Base-by-base conservation (phyloP, 2,888 invertebrate species). In the Nomada fucata region DNA sequence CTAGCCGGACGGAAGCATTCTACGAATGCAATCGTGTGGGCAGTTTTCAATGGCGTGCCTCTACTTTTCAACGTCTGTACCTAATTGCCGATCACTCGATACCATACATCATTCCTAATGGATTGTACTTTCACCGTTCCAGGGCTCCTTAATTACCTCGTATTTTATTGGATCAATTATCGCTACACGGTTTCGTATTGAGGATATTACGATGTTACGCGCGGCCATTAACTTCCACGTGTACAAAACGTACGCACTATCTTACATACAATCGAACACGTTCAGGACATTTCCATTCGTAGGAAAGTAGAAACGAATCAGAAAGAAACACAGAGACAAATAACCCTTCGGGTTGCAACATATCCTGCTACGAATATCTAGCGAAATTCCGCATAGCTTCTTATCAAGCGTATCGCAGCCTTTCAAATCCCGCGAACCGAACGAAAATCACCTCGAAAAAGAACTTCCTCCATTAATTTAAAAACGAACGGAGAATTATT, bases 91-190 rank as follows among this genome's bases (percentile, higher is more conserved):
- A 72, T 72, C 63, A 52, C 42, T 20, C 73, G 55, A 47, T 57
- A 65, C 29, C 73, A 36, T 65, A 73, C 67, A 36, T 53, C 75
- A 60, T 60, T 68, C 75, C 42, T 75, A 68, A 75, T 75, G 75
- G 52, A 68, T 75, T 23, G 59, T 53, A 68, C 75, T 67, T 68
- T 75, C 68, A 68, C 68, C 60, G 67, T 75, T 36, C 63, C 36
- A 59, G 13, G 29, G n/a, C 67, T 50, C 67, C 42, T 53, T 73
- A 73, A 73, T 73, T 73, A 65, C 29, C 73, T 65, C 64, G 64
- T 57, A 57, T 47, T 65, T 73, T 65, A 73, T 64, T 64, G 29
- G 44, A 47, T 47, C 57, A 65, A 73, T 73, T 73, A 57, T 57
- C 57, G 20, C 29, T 57, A 67, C 60, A 67, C 59, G 60, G 52